Base-by-base conservation (phyloP, 2,888 invertebrate genomes). In the Cantharis lateralis region DNA sequence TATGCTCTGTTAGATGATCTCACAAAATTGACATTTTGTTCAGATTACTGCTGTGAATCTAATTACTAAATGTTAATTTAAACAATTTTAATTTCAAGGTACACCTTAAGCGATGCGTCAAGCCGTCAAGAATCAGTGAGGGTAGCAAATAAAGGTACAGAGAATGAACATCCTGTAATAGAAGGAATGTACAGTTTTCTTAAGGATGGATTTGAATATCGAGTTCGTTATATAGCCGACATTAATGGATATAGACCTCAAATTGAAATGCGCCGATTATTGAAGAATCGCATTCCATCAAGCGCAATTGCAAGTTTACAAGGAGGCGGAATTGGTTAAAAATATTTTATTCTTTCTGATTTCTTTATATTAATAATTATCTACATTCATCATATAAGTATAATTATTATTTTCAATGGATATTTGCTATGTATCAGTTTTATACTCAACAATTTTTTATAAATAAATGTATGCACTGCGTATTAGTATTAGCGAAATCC, bases 321-420 rank as follows among this genome's bases (percentile, higher is more conserved):
- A 72, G 72, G 72, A 15, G 71, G 71, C n/a, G 71, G 71, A 15
- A 4, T 70, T 32, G 70, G 70, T 61, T 70, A 70, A 70, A 18
- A n/a, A 15, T 48, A 20, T n/a, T 61, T 48, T 48, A 4, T 61
- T 13, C 4, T 32, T 32, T 13, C 13, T 13, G 3, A 32, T 24
- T 20, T 24, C 5, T 4, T 24, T 24, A 9, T 20, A 20, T 4
- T 20, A 20, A 18, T 18, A 18, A 20, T 20, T 20, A 20, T 20
- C 2, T 20, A n/a, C 0, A 20, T 18, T 1, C 3, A 20, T 20
- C 20, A 20, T 20, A 20, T 20, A 20, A 20, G 24, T 24, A 9
- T 24, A 32, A 32, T 32, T 32, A 13, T 11, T 32, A 32, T 32
- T 32, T 32, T 1, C 3, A 13, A 1, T 13, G 32, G 13, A 32